These are phyloP conservation scores for Oophaga sylvatica DNA, from an alignment of 2,797 vertebrate species.

Conservation along the genomic window DNA sequence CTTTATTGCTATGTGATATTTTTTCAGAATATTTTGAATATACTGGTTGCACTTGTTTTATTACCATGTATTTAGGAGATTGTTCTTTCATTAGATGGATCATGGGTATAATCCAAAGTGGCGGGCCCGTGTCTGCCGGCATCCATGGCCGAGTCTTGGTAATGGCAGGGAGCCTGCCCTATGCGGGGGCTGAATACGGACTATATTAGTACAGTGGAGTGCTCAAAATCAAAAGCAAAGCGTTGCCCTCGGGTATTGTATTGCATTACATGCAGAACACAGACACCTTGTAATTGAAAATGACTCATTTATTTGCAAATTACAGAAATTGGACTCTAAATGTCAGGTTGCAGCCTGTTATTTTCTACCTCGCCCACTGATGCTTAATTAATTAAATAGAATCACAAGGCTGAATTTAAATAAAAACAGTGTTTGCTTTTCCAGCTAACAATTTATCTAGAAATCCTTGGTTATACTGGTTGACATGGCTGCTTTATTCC, in stretches of 20 bases:
- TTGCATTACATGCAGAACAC: constrained; percentile 10
- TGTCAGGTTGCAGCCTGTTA: constrained; percentile 51
- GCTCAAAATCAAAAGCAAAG: neutral
- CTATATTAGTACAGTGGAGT: neutral
- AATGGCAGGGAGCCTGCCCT: no score
- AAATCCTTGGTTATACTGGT: neutral
- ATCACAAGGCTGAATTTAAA: constrained; percentile 7
- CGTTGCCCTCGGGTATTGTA: neutral
- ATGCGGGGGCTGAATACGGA: neutral
- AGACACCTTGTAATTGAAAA: constrained; percentile 53
- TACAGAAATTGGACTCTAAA: constrained; percentile 52
- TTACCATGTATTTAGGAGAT: no score
- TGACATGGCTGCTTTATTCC: neutral
- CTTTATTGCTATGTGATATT: neutral
- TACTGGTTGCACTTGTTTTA: neutral
- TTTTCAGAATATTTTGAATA: neutral
- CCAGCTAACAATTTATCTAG: neutral
- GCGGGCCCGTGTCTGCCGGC: no score
- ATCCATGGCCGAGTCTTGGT: no score
- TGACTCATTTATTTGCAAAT: constrained; percentile 59
- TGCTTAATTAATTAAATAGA: constrained; percentile 51
- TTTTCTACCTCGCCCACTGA: constrained; percentile 50
- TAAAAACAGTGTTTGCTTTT: constrained; percentile 23
- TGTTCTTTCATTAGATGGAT: no score
- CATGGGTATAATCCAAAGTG: no score